Evolutionary conservation across 2,797 vertebrate genomes (phyloP).

Genomic region (Crenuchus spilurus): DNA sequence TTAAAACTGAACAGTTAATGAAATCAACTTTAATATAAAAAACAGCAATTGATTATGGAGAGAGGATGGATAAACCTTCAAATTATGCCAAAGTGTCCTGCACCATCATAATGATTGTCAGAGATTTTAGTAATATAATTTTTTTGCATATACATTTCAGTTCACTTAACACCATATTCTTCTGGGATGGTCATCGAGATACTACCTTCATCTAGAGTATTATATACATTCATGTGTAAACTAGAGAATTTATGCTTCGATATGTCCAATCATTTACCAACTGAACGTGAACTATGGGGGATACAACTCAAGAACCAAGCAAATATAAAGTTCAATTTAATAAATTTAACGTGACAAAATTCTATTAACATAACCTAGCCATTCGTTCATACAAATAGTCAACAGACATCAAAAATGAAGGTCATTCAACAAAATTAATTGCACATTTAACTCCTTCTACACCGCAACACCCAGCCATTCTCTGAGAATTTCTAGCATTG

Average conservation of each 20-base stretch:
- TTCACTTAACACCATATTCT: constrained; percentile 37
- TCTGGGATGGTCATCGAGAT: constrained; percentile 49
- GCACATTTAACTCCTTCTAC: constrained; percentile 3
- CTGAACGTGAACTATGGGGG: neutral
- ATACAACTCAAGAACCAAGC: constrained; percentile 13
- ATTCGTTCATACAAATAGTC: constrained; percentile 19
- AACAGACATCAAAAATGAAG: constrained; percentile 8
- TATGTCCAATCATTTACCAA: constrained; percentile 20
- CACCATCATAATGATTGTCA: constrained; percentile 77
- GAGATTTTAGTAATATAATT: constrained; percentile 50
- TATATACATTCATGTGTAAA: constrained; percentile 60
- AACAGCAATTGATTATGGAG: constrained; percentile 46
- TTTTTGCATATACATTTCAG: constrained; percentile 74
- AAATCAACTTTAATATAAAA: constrained; percentile 78
- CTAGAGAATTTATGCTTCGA: constrained; percentile 28
- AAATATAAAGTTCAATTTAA: constrained; percentile 10
- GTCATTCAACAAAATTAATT: neutral
- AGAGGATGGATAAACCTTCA: constrained; percentile 30
- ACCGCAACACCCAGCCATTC: neutral
- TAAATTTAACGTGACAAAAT: constrained; percentile 12
- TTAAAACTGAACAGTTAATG: constrained; percentile 12
- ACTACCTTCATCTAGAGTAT: constrained; percentile 44
- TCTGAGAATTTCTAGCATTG: neutral
- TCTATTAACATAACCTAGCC: constrained; percentile 10
- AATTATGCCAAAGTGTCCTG: constrained; percentile 62